Percentiles rank a stretch among this genome's conserved stretches.
Conservation (phyloP, 2,113 vertebrate species). For the Phocoena phocoena region DNA sequence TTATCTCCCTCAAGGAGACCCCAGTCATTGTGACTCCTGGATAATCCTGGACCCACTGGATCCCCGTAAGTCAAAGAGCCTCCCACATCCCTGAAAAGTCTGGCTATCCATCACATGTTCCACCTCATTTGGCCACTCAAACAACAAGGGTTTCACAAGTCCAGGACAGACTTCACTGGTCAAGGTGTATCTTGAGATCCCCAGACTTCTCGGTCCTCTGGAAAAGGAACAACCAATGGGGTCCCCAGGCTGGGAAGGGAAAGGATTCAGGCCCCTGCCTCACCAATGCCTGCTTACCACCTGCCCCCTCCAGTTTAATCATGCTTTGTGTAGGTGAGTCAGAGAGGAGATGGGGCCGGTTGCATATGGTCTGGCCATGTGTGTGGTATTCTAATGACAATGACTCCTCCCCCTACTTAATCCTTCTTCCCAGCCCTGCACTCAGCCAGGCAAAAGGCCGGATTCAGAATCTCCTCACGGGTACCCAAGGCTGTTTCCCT, state of each 20-base stretch:
- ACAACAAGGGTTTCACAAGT: background rate
- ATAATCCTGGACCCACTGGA: background rate
- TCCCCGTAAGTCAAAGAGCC: background rate
- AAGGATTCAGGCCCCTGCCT: background rate
- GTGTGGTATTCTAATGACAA: background rate
- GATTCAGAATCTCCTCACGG: background rate
- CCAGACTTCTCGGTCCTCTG: background rate
- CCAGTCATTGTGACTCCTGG: background rate
- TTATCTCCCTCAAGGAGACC: background rate
- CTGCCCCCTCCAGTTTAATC: background rate
- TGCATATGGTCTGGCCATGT: background rate
- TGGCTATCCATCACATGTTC: background rate
- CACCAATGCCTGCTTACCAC: background rate
- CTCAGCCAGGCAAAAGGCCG: background rate
- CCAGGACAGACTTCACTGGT: background rate
- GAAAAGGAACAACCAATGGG: background rate
- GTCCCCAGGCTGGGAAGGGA: background rate
- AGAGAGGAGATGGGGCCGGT: background rate
- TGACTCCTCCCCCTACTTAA: background rate
- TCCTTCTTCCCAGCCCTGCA: background rate
- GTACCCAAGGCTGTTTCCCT: background rate
- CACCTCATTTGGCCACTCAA: background rate
- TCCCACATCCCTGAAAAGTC: background rate
- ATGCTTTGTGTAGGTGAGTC: conserved; percentile 22
- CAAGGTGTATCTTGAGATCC: background rate